Conservation (phyloP, 2,113 vertebrate species). For the Phalacrocorax carbo region DNA sequence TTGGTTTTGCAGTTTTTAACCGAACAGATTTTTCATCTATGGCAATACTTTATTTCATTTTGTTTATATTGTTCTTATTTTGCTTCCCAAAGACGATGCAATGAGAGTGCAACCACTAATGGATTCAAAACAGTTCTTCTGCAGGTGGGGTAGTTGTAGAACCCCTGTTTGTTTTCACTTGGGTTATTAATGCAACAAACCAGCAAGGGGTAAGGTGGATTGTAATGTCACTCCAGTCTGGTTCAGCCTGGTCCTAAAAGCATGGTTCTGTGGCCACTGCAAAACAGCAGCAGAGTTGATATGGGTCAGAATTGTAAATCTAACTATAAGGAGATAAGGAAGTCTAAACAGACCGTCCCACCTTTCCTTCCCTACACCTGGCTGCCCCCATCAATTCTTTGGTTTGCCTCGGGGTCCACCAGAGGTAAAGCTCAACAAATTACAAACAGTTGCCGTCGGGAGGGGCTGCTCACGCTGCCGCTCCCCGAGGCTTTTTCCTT, state of each 20-base stretch:
- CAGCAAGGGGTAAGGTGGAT: background rate
- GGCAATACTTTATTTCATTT: constrained; percentile 69
- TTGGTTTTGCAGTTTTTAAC: constrained; percentile 29
- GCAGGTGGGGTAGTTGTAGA: background rate
- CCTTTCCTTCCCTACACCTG: background rate
- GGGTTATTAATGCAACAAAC: background rate
- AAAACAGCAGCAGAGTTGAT: background rate
- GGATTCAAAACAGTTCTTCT: background rate
- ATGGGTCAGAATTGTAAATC: background rate
- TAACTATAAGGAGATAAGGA: background rate
- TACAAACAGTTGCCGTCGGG: background rate
- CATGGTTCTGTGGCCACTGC: background rate
- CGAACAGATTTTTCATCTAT: constrained; percentile 55
- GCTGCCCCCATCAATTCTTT: background rate
- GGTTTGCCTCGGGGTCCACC: background rate
- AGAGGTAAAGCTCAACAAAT: constrained; percentile 12
- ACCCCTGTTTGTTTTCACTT: background rate
- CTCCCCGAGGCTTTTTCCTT: background rate
- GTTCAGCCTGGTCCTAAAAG: background rate
- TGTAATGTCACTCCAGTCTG: background rate
- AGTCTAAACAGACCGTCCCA: background rate
- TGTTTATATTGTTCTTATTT: background rate
- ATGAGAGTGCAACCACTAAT: constrained; percentile 11
- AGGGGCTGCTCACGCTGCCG: background rate
- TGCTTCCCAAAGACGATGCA: background rate